Percentiles rank a stretch among this genome's conserved stretches.
Evolutionary conservation across 1,140 invertebrate species (phyloP).

Genomic region (Drosophila albomicans): DNA sequence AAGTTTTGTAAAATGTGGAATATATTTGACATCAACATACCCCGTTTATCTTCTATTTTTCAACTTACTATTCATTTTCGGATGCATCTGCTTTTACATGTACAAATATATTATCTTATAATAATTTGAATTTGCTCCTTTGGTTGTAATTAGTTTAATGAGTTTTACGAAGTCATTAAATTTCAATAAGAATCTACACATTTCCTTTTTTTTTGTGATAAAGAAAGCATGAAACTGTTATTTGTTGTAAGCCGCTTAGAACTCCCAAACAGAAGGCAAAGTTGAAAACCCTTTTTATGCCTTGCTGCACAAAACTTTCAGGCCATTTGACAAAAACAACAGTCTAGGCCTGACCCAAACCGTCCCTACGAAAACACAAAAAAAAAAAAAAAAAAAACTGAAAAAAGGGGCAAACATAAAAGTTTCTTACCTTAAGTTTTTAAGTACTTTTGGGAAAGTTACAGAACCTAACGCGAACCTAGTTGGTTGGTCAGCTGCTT

Average conservation of each 20-base stretch:
- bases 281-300: slow-evolving; percentile 40
- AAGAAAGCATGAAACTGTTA: slow-evolving; percentile 28
- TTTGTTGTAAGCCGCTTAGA: slow-evolving; percentile 47
- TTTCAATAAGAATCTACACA: slow-evolving; percentile 25
- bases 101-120: too few relatives aligned
- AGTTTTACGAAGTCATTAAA: slow-evolving; percentile 35
- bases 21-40: slow-evolving; percentile 2
- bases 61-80: too few relatives aligned
- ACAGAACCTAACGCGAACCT: slow-evolving; percentile 26
- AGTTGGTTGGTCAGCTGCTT: slow-evolving; percentile 31
- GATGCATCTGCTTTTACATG: too few relatives aligned
- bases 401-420: slow-evolving; percentile 44
- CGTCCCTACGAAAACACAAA: neutral
- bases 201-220: slow-evolving; percentile 11
- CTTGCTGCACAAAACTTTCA: slow-evolving; percentile 48
- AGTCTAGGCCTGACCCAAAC: neutral
- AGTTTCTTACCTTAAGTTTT: slow-evolving; percentile 71
- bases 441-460: slow-evolving; percentile 73
- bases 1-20: neutral
- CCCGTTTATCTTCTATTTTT: too few relatives aligned
- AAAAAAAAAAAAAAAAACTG: neutral
- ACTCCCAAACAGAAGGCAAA: neutral
- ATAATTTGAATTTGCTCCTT: too few relatives aligned
- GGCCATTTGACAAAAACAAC: slow-evolving; percentile 43
- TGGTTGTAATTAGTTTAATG: slow-evolving; percentile 27